Evolutionary conservation across 1,140 invertebrate genomes (phyloP), one percentile per base, ranked within the genome.

Genomic region (Heliconius congener): DNA sequence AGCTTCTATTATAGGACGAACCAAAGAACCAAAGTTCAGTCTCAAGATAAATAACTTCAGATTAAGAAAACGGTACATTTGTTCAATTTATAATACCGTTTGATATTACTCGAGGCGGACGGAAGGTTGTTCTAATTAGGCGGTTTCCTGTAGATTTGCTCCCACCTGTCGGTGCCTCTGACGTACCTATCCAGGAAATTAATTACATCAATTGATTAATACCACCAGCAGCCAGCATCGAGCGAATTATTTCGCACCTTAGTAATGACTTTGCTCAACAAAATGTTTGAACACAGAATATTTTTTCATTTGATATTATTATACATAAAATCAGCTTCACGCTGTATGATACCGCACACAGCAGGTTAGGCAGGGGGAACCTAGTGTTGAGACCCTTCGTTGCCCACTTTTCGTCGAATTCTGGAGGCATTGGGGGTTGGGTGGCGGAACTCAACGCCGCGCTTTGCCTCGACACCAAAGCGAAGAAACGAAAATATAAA

Each of bases 151-250:
- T 92, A 92, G 89, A 94, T 94, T 93, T 90, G 87, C 88, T 76
- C 83, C 84, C 92, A 94, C 92, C 92, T 93, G 92, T 88, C 83
- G 79, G 87, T 91, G 90, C 79, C 75, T 34, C 86, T 91, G 91
- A 92, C 90, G 87, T 83, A 86, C 87, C 90, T 90, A 89, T 87
- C 82, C 83, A 60, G 82, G 50, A 85, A 90, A 93, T 93, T 94
- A 94, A 94, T 94, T 92, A 92, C 86, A 84, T 80, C 78, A 86
- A 85, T 91, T 92, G 90, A 94, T 92, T 93, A 92, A 93, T 93
- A 90, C 81, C 81, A 81, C 71, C 70, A 82, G 60, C 11, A 30
- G 19, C 57, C 39, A 27, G 76, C 34, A 71, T 50, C 73, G 66
- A 79, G 78, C 76, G 76, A 87, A 87, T 88, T 88, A 86, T 86